Evolutionary conservation across 2,113 vertebrate genomes (phyloP).

Genomic region (Atrichornis clamosus): DNA sequence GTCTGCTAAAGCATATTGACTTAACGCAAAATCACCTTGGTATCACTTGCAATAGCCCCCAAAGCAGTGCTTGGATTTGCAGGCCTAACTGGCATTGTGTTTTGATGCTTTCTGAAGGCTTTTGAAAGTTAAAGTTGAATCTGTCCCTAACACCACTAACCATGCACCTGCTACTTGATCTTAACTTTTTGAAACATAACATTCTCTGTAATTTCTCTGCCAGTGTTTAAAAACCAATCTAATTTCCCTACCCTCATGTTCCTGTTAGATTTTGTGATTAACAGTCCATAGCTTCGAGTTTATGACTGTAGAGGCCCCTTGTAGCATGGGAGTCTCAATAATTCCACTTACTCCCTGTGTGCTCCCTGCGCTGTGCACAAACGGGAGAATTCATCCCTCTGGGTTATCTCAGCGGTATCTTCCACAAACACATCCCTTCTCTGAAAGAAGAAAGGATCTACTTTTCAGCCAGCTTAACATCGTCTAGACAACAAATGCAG

Average conservation of each 20-base stretch:
- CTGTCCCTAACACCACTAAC: neutral
- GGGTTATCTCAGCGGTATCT: neutral
- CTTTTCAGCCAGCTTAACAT: neutral
- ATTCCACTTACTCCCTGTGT: neutral
- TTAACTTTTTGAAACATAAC: neutral
- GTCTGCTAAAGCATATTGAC: slow-evolving; percentile 39
- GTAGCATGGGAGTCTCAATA: neutral
- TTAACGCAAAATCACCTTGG: slow-evolving; percentile 26
- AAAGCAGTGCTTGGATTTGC: neutral
- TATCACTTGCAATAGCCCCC: neutral
- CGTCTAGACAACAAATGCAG: slow-evolving; percentile 8
- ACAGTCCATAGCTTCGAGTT: neutral
- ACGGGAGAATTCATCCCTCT: neutral
- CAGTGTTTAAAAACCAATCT: neutral
- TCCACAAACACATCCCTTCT: neutral
- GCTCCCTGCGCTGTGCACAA: neutral
- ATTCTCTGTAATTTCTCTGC: neutral
- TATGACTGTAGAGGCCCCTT: neutral
- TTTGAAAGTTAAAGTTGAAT: neutral
- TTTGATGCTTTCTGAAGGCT: neutral
- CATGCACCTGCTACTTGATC: neutral
- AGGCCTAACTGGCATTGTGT: neutral
- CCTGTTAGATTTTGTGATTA: neutral
- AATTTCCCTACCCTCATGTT: neutral
- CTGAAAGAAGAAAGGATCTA: neutral